Percentiles rank a stretch among this genome's conserved stretches.
phyloP scores from a whole-genome alignment of 1,140 invertebrate genomes.

The Odontomachus brunneus region DNA sequence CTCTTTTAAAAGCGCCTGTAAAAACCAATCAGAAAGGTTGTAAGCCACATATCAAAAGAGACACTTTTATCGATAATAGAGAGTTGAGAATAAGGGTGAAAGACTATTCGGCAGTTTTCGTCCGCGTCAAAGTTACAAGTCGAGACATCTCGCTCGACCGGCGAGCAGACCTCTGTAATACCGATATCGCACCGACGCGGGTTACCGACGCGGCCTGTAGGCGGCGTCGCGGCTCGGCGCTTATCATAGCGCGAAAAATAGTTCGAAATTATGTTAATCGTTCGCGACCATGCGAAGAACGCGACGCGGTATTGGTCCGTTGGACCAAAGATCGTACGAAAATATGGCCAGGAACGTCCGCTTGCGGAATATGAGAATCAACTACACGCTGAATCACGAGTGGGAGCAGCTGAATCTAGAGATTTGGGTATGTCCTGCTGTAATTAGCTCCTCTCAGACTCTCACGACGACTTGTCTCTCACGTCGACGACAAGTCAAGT shows the following conservation, averaged over 20 bases:
- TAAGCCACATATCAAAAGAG: too few relatives aligned
- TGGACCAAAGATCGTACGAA: background rate
- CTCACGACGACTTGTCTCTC: background rate
- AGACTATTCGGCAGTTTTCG: too few relatives aligned
- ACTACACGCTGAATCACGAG: slow-evolving; percentile 73
- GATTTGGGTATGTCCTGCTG: slow-evolving; percentile 76
- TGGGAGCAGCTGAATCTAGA: slow-evolving; percentile 75
- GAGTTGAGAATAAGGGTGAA: too few relatives aligned
- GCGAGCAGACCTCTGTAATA: slow-evolving; percentile 15
- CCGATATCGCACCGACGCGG: background rate
- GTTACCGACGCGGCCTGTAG: background rate
- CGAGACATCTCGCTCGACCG: background rate
- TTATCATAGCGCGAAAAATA: slow-evolving; percentile 39
- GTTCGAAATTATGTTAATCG: slow-evolving; percentile 34
- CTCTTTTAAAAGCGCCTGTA: too few relatives aligned
- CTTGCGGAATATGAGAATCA: slow-evolving; percentile 68
- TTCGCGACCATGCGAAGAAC: slow-evolving; percentile 50
- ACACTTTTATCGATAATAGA: too few relatives aligned
- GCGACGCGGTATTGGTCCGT: background rate
- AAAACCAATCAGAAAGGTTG: too few relatives aligned
- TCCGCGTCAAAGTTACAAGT: too few relatives aligned
- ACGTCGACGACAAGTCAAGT: background rate
- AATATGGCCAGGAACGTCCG: slow-evolving; percentile 33
- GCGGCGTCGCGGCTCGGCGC: background rate
- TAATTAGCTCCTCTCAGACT: background rate